A percentile compares a stretch with the other conserved stretches of the same genome.
phyloP scores from a whole-genome alignment of 2,113 vertebrate genomes.

The Sander lucioperca region DNA sequence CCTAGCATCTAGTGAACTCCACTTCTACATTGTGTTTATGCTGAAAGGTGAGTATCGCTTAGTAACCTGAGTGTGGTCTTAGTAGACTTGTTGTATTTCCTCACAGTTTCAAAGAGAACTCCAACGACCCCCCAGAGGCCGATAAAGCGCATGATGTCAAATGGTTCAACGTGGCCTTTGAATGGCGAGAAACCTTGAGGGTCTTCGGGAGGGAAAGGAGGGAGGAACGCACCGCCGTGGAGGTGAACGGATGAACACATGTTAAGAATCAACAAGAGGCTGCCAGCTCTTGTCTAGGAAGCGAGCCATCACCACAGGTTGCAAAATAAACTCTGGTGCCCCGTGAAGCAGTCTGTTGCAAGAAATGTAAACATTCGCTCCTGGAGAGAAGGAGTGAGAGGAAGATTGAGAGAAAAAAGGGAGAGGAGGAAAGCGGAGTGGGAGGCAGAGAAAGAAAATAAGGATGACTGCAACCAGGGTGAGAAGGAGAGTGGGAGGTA shows the following conservation, averaged over 20 bases:
- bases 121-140: slow-evolving; percentile 55
- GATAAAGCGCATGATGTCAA: slow-evolving; percentile 73
- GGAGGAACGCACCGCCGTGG: slow-evolving; percentile 56
- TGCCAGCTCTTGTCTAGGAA: slow-evolving; percentile 84
- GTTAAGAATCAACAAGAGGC: slow-evolving; percentile 83
- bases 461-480: slow-evolving; percentile 42
- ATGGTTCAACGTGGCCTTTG: slow-evolving; percentile 72
- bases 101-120: slow-evolving; percentile 64
- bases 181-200: slow-evolving; percentile 71
- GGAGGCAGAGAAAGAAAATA: slow-evolving; percentile 53
- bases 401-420: slow-evolving; percentile 48
- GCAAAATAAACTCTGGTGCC: slow-evolving; percentile 86
- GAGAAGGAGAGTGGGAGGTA: slow-evolving; percentile 51
- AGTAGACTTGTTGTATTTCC: slow-evolving; percentile 61
- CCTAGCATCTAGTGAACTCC: slow-evolving; percentile 39
- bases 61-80: slow-evolving; percentile 52
- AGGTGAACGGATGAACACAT: slow-evolving; percentile 84
- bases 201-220: slow-evolving; percentile 54
- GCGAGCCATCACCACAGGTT: slow-evolving; percentile 86
- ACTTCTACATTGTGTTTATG: slow-evolving; percentile 11
- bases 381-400: slow-evolving; percentile 61
- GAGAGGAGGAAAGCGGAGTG: slow-evolving; percentile 34
- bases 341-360: slow-evolving; percentile 78
- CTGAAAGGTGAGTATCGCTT: slow-evolving; percentile 54
- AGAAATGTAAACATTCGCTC: slow-evolving; percentile 82